Evolutionary conservation across 2,888 invertebrate species (phyloP), one percentile per base, ranked within the genome.

Genomic region (Xylota sylvarum): DNA sequence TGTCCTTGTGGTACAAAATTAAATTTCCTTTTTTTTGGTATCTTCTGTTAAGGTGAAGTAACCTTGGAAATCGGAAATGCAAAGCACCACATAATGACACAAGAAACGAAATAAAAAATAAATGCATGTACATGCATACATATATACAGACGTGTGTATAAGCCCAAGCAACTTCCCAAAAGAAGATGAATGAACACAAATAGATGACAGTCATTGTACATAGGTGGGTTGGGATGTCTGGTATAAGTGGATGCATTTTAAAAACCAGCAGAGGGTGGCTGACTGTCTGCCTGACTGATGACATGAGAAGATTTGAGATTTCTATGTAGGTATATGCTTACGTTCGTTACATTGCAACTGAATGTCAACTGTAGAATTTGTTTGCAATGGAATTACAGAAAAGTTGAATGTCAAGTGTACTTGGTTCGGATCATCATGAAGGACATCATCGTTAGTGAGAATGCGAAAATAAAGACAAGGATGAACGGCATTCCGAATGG

Each of bases 361-460:
- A 32, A 50, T 48, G 32, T 19, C 48, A 50, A 48, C 48, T 43
- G 23, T 43, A 30, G 43, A 43, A 27, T 62, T 6, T 43, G 50
- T 19, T 43, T 65, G 35, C 50, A n/a, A 30, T 48, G 35, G 43
- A 30, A 70, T 79, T 65, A 73, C 65, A 65, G 50, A 17, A 80
- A 73, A 58, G 72, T 50, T 80, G 58, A 72, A 80, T 80, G 80
- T 72, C 80, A 80, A 73, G 80, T 58, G 58, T 56, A 40, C 80
- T 65, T 58, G 73, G 58, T 14, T 65, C 23, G 58, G 23, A 65
- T 37, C 56, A 73, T 48, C 58, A 55, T 64, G 35, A 48, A 72
- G 72, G 56, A 65, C 72, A 48, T 65, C 50, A 23, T 80, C 56
- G 17, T 64, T 79, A 27, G 30, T 10, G 14, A 58, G 67, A 19